These are phyloP conservation scores for Hemicordylus capensis DNA, from an alignment of 2,113 vertebrate species.

Conservation along the genomic window DNA sequence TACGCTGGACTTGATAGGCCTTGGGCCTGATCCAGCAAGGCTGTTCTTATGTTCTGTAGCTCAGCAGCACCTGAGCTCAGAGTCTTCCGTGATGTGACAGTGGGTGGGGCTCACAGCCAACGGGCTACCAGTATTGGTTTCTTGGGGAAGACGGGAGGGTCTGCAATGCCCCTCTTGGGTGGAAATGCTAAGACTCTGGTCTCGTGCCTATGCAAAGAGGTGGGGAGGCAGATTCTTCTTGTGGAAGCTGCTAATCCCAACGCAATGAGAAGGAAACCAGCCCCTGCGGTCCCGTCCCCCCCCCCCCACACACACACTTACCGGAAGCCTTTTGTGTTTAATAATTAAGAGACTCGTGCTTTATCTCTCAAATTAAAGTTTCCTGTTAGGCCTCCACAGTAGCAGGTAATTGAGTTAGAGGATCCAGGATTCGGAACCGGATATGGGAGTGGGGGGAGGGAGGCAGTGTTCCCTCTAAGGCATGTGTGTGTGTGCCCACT, in stretches of 20 bases:
- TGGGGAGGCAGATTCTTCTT: slow-evolving; percentile 48
- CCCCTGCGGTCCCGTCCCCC: slow-evolving; percentile 18
- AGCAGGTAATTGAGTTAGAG: slow-evolving; percentile 64
- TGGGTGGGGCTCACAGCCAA: neutral
- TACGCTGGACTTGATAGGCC: too few relatives aligned
- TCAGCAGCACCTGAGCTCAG: too few relatives aligned
- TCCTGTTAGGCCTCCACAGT: slow-evolving; percentile 25
- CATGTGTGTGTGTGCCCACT: too few relatives aligned
- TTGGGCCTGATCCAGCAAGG: too few relatives aligned
- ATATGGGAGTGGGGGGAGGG: neutral
- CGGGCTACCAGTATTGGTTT: neutral
- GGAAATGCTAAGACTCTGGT: neutral
- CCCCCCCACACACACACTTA: too few relatives aligned
- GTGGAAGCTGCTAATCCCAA: slow-evolving; percentile 49
- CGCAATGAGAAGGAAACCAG: slow-evolving; percentile 24
- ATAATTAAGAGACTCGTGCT: slow-evolving; percentile 67
- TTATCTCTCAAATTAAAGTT: slow-evolving; percentile 46
- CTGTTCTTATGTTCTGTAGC: too few relatives aligned
- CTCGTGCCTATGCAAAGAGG: neutral
- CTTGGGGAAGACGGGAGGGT: neutral
- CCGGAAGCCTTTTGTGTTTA: slow-evolving; percentile 59
- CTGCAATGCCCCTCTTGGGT: neutral
- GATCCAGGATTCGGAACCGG: neutral
- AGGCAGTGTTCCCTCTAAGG: neutral
- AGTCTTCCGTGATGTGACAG: neutral